Percentiles rank a stretch among this genome's conserved stretches.
Evolutionary conservation across 1,140 invertebrate species (phyloP).

Genomic region (Drosophila rhopaloa): DNA sequence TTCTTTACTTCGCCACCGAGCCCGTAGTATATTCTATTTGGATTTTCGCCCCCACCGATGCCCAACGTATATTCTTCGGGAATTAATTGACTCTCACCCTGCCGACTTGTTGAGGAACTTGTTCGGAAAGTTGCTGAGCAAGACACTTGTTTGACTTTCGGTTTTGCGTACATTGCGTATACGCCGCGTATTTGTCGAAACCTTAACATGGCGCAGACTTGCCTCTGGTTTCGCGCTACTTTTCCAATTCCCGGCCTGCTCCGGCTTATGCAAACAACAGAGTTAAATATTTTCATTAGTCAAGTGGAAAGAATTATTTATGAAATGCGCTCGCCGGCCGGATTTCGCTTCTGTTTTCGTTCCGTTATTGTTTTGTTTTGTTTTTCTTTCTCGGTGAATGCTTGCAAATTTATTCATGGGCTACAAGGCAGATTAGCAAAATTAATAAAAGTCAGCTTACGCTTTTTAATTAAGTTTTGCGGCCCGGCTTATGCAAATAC

Average conservation of each 20-base stretch:
- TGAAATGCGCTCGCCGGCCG: constrained; percentile 55
- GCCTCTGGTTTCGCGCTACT: constrained; percentile 14
- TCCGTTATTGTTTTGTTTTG: constrained; percentile 29
- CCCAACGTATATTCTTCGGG: constrained; percentile 60
- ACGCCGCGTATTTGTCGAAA: constrained; percentile 58
- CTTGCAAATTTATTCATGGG: constrained; percentile 72
- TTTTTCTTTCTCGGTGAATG: constrained; percentile 28
- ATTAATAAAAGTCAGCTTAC: constrained; percentile 76
- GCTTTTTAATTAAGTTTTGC: constrained; percentile 71
- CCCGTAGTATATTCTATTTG: constrained; percentile 46
- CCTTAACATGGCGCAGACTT: constrained; percentile 28
- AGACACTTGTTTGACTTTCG: constrained; percentile 66
- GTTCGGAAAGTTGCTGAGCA: constrained; percentile 45
- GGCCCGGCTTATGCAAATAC: constrained; percentile 48
- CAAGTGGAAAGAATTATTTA: constrained; percentile 76
- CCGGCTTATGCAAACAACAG: constrained; percentile 63
- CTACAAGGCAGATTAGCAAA: constrained; percentile 66
- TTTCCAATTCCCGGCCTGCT: not conserved
- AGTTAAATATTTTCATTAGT: constrained; percentile 79
- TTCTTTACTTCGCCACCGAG: not conserved
- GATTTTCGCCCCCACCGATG: constrained; percentile 22
- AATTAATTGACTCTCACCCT: constrained; percentile 78
- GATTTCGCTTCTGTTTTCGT: constrained; percentile 31
- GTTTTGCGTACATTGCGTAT: constrained; percentile 60
- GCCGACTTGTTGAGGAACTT: constrained; percentile 63